Conservation (phyloP, 2,888 invertebrate genomes). For the Andrena haemorrhoa region DNA sequence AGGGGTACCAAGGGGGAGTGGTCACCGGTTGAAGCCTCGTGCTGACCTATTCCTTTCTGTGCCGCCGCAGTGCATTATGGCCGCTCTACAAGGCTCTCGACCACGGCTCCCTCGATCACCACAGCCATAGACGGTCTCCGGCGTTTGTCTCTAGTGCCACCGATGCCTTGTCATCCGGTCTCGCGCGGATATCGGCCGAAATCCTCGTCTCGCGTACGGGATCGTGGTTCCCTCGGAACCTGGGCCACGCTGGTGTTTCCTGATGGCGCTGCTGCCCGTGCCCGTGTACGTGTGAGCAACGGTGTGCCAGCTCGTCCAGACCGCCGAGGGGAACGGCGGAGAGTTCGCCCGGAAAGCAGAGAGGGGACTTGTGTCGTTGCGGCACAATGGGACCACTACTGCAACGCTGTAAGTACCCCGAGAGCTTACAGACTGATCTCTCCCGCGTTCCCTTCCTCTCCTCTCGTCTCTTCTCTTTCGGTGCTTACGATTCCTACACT, state of each 20-base stretch:
- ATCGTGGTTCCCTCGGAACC: constrained; percentile 31
- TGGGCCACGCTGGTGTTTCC: constrained; percentile 59
- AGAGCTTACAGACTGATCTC: constrained; percentile 72
- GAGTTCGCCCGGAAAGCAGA: constrained; percentile 68
- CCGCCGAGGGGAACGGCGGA: constrained; percentile 54
- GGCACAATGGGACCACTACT: constrained; percentile 78
- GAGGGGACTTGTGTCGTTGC: constrained; percentile 73
- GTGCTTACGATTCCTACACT: constrained; percentile 38
- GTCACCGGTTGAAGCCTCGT: constrained; percentile 81
- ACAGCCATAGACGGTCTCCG: constrained; percentile 63
- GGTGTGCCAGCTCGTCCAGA: constrained; percentile 58
- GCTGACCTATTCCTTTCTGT: constrained; percentile 84
- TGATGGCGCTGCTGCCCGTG: constrained; percentile 49
- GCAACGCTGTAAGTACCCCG: constrained; percentile 78
- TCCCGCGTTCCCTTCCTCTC: constrained; percentile 35
- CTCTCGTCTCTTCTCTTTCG: constrained; percentile 8
- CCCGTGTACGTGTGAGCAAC: constrained; percentile 44
- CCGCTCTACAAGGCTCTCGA: constrained; percentile 77
- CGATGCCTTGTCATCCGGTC: constrained; percentile 34
- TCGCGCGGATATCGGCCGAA: constrained; percentile 31
- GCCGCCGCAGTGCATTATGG: constrained; percentile 83
- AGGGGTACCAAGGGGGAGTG: constrained; percentile 82
- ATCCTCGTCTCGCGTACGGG: constrained; percentile 20
- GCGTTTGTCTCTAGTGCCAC: constrained; percentile 31
- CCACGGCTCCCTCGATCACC: constrained; percentile 61